phyloP scores from a whole-genome alignment of 2,113 vertebrate species.

The Oophaga pumilio region DNA sequence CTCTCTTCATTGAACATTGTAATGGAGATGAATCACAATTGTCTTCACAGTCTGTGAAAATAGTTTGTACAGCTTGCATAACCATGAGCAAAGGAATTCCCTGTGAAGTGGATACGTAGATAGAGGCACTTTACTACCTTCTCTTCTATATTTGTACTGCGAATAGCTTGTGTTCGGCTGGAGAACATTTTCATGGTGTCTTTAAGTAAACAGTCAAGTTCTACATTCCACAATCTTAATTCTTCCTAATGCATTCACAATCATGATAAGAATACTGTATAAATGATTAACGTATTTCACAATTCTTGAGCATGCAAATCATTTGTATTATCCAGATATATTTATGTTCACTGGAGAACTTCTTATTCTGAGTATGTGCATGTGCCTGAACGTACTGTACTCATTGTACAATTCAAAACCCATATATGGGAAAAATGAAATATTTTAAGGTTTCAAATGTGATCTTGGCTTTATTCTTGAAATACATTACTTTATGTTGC shows the following conservation, averaged over 20 bases:
- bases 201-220: constrained; percentile 51
- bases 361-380: constrained; percentile 11
- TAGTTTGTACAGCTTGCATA: constrained; percentile 16
- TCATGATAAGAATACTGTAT: constrained; percentile 51
- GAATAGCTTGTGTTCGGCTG: constrained; percentile 32
- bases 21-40: neutral
- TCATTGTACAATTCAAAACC: constrained; percentile 28
- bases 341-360: constrained; percentile 38
- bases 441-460: constrained; percentile 3
- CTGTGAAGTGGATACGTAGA: constrained; percentile 43
- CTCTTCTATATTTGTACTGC: constrained; percentile 52
- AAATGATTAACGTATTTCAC: constrained; percentile 53
- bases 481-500: neutral
- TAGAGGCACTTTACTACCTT: constrained; percentile 23
- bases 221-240: constrained; percentile 48
- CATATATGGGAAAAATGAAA: constrained; percentile 45
- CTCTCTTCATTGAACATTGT: neutral
- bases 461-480: neutral
- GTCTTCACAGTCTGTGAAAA: constrained; percentile 1
- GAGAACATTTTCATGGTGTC: constrained; percentile 47
- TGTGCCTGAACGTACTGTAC: constrained; percentile 25
- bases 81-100: constrained; percentile 29
- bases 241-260: constrained; percentile 39
- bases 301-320: constrained; percentile 29
- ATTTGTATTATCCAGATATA: constrained; percentile 40